phyloP scores from a whole-genome alignment of 92 coral and sea anemone species.

The Bergia puertoricense region DNA sequence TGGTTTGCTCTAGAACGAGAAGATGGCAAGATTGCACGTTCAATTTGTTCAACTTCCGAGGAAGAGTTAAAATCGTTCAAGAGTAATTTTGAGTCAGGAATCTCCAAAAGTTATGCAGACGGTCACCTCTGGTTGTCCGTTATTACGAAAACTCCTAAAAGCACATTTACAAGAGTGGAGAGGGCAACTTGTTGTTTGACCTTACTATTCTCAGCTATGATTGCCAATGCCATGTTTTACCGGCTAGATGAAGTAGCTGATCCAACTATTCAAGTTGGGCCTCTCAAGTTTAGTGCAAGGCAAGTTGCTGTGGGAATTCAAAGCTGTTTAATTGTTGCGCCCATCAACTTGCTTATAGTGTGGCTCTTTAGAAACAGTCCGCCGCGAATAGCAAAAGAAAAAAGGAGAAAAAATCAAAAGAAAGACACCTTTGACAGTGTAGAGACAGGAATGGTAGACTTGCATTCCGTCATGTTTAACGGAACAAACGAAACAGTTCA shows the following conservation, averaged over 20 bases:
- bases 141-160: conserved; percentile 42
- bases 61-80: conserved; percentile 30
- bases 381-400: conserved; percentile 1
- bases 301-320: conserved; percentile 43
- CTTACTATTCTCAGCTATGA: conserved; percentile 47
- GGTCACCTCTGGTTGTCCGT: conserved; percentile 61
- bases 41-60: conserved; percentile 42
- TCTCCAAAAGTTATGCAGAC: conserved; percentile 42
- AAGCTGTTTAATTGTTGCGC: conserved; percentile 45
- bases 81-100: conserved; percentile 32
- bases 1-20: conserved; percentile 57
- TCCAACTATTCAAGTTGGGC: conserved; percentile 37
- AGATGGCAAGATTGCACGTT: conserved; percentile 27
- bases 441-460: not conserved
- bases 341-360: conserved; percentile 38
- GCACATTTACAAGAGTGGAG: conserved; percentile 56
- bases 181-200: conserved; percentile 55
- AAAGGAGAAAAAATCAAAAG: not conserved
- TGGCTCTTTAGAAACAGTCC: conserved; percentile 51
- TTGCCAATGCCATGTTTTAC: conserved; percentile 58
- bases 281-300: conserved; percentile 48
- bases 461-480: not conserved
- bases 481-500: not conserved
- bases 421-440: not conserved
- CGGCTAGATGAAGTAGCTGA: conserved; percentile 24